A percentile compares a stretch with the other conserved stretches of the same genome.
Evolutionary conservation across 2,888 invertebrate species (phyloP).

Genomic region (Chymomyza amoena): DNA sequence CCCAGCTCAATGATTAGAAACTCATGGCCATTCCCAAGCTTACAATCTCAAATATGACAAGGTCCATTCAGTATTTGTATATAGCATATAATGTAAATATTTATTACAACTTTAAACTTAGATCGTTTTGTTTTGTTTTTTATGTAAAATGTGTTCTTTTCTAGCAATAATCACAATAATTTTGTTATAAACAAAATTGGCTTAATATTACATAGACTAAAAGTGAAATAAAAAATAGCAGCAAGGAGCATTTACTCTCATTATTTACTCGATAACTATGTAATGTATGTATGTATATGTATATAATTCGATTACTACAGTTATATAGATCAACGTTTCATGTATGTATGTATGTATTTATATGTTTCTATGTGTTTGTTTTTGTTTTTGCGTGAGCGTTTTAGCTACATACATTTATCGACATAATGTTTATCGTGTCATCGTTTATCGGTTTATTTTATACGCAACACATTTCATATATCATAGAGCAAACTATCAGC

Average conservation of each 20-base stretch:
- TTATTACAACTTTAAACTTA: slow-evolving; percentile 68
- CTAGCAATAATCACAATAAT: slow-evolving; percentile 77
- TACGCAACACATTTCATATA: slow-evolving; percentile 19
- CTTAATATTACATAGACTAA: slow-evolving; percentile 73
- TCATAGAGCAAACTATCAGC: slow-evolving; percentile 43
- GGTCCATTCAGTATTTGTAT: slow-evolving; percentile 20
- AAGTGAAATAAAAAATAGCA: slow-evolving; percentile 70
- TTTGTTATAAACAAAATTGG: slow-evolving; percentile 75
- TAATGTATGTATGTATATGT: slow-evolving; percentile 21
- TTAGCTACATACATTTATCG: slow-evolving; percentile 16
- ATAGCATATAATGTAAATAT: slow-evolving; percentile 35
- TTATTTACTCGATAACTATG: neutral
- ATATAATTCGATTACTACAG: slow-evolving; percentile 53
- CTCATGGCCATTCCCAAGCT: neutral
- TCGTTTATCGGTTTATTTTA: slow-evolving; percentile 16
- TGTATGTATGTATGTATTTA: neutral
- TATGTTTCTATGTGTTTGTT: neutral
- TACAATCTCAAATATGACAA: slow-evolving; percentile 5
- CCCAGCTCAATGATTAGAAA: neutral
- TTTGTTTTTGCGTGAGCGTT: slow-evolving; percentile 29
- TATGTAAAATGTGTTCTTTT: slow-evolving; percentile 72
- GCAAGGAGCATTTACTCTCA: slow-evolving; percentile 51
- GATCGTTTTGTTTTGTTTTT: slow-evolving; percentile 52
- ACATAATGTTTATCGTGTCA: slow-evolving; percentile 18
- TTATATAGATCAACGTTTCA: slow-evolving; percentile 53